A percentile compares a stretch with the other conserved stretches of the same genome.
Evolutionary conservation across 2,888 invertebrate species (phyloP).

Genomic region (Pterobdella sp.): DNA sequence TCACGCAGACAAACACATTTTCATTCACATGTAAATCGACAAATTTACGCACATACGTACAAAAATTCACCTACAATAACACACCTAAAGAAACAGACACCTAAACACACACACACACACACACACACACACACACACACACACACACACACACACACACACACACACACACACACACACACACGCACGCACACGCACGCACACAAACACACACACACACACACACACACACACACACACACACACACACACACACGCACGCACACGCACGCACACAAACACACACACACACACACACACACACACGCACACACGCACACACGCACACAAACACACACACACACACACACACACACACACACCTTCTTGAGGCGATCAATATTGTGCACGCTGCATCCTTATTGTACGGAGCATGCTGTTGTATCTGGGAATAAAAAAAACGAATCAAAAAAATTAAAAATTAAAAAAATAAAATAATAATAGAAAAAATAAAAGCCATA

Average conservation of each 20-base stretch:
- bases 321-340: neutral
- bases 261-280: neutral
- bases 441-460: neutral
- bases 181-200: constrained; percentile 11
- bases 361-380: constrained; percentile 1
- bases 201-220: constrained; percentile 10
- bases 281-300: neutral
- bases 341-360: neutral
- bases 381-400: neutral
- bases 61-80: neutral
- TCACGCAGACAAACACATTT: neutral
- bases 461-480: neutral
- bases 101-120: neutral
- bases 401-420: neutral
- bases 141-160: neutral
- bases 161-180: constrained; percentile 4
- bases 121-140: constrained; percentile 20
- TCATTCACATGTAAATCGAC: neutral
- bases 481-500: neutral
- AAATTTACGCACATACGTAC: constrained; percentile 9
- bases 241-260: constrained; percentile 9
- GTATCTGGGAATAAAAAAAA: neutral
- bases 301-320: neutral
- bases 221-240: constrained; percentile 15
- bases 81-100: neutral